Base-by-base conservation (phyloP, 1,140 invertebrate species). In the Trichogramma pretiosum region DNA sequence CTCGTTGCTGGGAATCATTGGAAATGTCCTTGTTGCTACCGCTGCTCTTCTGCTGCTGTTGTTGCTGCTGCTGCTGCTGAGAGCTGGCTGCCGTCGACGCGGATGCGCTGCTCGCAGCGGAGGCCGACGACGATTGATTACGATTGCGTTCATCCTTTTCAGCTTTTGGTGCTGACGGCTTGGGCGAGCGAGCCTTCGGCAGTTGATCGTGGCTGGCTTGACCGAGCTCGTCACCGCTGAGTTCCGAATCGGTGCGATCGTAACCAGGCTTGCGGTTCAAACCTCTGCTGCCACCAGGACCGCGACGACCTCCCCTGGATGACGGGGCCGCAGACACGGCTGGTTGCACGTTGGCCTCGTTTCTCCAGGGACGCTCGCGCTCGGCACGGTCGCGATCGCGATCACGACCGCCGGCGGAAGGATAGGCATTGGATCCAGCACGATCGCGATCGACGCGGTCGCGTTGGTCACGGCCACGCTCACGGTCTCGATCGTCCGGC, bases 61-160 rank as follows among this genome's bases (percentile, higher is more conserved):
- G 33, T 13, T 18, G 22, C 10, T 35, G 38, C 9, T 47, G 10
- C 4, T 35, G 16, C 5, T 10, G 17, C 2, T n/a, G 42, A 16
- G 3, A 14, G 13, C 13, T 21, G 3, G 36, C 42, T 24, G 46
- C 50, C 0, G 26, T 30, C 5, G 24, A 28, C 5, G 24, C 24
- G 24, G 24, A 5, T 8, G n/a, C 13, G 7, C 7, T 30, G n/a
- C 13, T 30, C 13, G 26, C 26, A n/a, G n/a, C n/a, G n/a, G n/a
- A n/a, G n/a, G n/a, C n/a, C n/a, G n/a, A n/a, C 7, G 33, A 26
- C 9, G 44, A 32, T 11, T 33, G 32, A 14, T 74, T 74, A 19
- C 70, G 67, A 60, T 74, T 78, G 21, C 75, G 73, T 11, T 80
- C 78, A 3, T 80, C 78, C 54, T 78, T 81, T 9, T 79, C 77